Evolutionary conservation across 2,888 invertebrate species (phyloP), one percentile per base, ranked within the genome.

Genomic region (Pogonocherus hispidulus): DNA sequence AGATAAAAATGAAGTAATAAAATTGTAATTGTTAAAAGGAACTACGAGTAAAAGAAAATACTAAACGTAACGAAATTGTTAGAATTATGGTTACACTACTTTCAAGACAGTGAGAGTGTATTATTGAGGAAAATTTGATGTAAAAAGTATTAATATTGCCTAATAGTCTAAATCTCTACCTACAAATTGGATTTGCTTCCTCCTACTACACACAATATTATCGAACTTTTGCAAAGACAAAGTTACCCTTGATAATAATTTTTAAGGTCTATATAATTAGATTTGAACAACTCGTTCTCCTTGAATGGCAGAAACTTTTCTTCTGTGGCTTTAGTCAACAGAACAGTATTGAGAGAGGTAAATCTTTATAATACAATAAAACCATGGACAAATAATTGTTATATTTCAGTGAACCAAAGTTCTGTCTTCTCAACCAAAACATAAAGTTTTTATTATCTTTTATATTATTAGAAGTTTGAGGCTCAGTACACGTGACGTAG

Each of bases 281-380:
- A 55, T 55, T 55, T n/a, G 55, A n/a, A n/a, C n/a, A n/a, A 20
- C 37, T 55, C 20, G 37, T 37, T 37, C 32, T 55, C 14, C 35
- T 55, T 55, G 18, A 37, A 27, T 55, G 35, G 6, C 14, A 20
- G 37, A 37, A 55, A 55, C 27, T 55, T 37, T 54, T 41, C 55
- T 41, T 37, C 11, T 35, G 37, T 37, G 55, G 37, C 16, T 37
- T 55, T 55, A 41, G 55, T 16, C 35, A 55, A 41, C 55, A 55
- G 55, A 55, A 37, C 35, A 41, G 11, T 20, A 55, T 37, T 19
- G 55, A 37, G 20, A 22, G 55, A 55, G 20, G 37, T 55, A 55
- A 54, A 55, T 37, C 55, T 37, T 55, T 55, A 20, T 37, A 55
- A 55, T 55, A 37, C 20, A 47, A 47, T 47, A 47, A 47, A 47